Conservation (phyloP, 1,140 invertebrate genomes). For the Drosophila teissieri region DNA sequence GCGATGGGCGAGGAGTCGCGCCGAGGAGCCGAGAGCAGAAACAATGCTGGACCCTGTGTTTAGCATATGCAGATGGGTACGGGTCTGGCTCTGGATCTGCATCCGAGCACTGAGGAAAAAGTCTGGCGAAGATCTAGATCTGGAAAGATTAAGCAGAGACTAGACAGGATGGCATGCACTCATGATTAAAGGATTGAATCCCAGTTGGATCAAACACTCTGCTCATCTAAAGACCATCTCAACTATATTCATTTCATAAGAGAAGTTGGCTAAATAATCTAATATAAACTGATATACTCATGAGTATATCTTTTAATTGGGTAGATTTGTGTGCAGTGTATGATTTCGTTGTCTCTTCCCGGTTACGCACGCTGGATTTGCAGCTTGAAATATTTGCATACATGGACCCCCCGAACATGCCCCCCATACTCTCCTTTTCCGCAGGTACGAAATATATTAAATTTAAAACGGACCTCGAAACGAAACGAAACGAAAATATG, state of each 20-base stretch:
- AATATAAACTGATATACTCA: too few relatives aligned
- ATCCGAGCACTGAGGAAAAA: slow-evolving; percentile 22
- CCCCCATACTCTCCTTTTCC: slow-evolving; percentile 2
- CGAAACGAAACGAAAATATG: slow-evolving; percentile 79
- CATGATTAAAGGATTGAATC: too few relatives aligned
- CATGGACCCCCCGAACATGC: slow-evolving; percentile 1
- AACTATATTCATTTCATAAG: too few relatives aligned
- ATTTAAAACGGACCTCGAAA: slow-evolving; percentile 70
- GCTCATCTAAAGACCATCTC: too few relatives aligned
- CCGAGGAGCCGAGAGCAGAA: slow-evolving; percentile 10
- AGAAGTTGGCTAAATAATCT: too few relatives aligned
- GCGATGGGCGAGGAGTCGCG: not conserved
- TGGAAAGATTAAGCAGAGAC: not conserved
- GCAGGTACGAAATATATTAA: slow-evolving; percentile 72
- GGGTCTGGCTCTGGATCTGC: slow-evolving; percentile 19
- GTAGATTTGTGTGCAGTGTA: not conserved
- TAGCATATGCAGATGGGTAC: slow-evolving; percentile 74
- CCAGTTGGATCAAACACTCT: too few relatives aligned
- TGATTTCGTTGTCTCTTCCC: slow-evolving; percentile 27
- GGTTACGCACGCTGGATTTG: slow-evolving; percentile 76
- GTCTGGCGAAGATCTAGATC: not conserved
- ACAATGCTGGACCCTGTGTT: slow-evolving; percentile 52
- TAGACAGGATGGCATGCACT: too few relatives aligned
- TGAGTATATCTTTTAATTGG: too few relatives aligned
- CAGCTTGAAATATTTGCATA: slow-evolving; percentile 77